Evolutionary conservation across 2,888 invertebrate genomes (phyloP), one percentile per base, ranked within the genome.

Genomic region (Cheilosia vernalis): DNA sequence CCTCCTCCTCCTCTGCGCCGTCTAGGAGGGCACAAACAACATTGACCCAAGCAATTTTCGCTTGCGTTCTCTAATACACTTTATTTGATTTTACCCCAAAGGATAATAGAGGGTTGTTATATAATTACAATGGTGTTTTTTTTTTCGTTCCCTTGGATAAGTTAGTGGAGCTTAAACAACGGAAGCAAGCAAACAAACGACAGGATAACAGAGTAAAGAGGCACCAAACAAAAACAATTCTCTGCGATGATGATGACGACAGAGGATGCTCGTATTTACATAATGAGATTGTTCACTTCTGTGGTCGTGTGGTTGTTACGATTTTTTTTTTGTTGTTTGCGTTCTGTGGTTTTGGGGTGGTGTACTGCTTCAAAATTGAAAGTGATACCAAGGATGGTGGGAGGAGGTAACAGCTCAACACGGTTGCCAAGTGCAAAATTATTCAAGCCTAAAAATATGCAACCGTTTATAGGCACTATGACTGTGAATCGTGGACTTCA

Each of bases 201-300:
- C 84, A 76, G 76, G 67, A 80, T 80, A 80, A 85, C 80, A 70
- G 80, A 76, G 74, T 76, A 51, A 47, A 80, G 85, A 76, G 67
- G 56, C 70, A 77, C 76, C 85, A 72, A 80, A 60, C 47, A 70
- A 76, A 76, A 74, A 72, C 70, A 69, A 66, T 70, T 56, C 63
- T 42, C 49, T 66, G 49, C 53, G n/a, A 56, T 37, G 67, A 83
- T 72, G 80, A 80, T 77, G 85, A 81, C 81, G 72, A 77, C 80
- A 73, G 72, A 85, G 85, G 85, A 85, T 77, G 81, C 81, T 73
- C 61, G 80, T 85, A 86, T 86, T 86, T 86, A 86, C 86, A 86
- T 86, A 86, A 86, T 86, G 86, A 82, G 81, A 82, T 86, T 86
- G 85, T 86, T 86, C 82, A 82, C 82, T 86, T 86, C 69, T 82